Base-by-base conservation (phyloP, 2,113 vertebrate genomes). In the Trichomycterus rosablanca region DNA sequence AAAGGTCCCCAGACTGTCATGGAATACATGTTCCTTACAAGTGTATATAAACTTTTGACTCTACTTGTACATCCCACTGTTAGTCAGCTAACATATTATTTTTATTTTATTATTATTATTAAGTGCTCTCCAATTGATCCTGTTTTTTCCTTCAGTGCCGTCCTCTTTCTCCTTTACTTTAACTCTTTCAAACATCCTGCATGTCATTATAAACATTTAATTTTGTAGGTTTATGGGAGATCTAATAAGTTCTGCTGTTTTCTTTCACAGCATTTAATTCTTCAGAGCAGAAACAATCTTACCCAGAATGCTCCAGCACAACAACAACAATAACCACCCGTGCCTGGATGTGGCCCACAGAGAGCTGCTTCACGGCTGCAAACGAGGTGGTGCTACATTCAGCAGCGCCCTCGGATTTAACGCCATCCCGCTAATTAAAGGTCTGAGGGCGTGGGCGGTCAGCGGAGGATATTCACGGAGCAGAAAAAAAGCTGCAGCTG, bases 261-360 rank as follows among this genome's bases (percentile, higher is more conserved):
- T 30, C 3, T 20, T 50, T n/a, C 37, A 35, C 56, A 73, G 71
- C n/a, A 37, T 23, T 30, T 60, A 46, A 58, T 59, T 2, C 2
- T 54, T 5, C 34, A n/a, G n/a, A n/a, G 11, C 14, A 19, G 74
- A 76, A 74, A 82, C 78, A 75, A 75, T 73, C 5, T 82, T 55
- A 40, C 60, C 69, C 51, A 67, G 26, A 57, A 87, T 89, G 83
- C 79, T 89, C 16, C 87, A 89, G 76, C 85, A 86, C 71, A 89
- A 89, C 43, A 89, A 89, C 76, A 89, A 89, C 76, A 89, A 89
- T 70, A 89, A 89, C 79, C 83, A 86, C 75, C 81, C 80, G 11
- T 89, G 86, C 68, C 77, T 87, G 57, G 80, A 76, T 9, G 50
- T 79, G 73, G 65, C 75, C 1, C 75, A 73, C 20, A 61, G 67